Evolutionary conservation across 2,888 invertebrate species (phyloP).

Genomic region (Trilocha varians): DNA sequence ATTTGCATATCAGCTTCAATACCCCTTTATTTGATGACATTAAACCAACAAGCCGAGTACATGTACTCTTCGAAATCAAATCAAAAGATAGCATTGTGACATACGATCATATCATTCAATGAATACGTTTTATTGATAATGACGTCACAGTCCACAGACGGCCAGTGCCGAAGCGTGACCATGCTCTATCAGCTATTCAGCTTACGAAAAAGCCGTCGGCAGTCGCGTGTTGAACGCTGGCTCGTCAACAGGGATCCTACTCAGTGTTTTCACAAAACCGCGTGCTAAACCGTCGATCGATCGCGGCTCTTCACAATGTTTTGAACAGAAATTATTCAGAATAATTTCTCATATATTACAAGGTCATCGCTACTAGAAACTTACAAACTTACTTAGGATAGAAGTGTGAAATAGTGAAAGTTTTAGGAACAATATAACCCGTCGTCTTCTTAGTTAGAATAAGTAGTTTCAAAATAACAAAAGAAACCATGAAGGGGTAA

Average conservation of each 20-base stretch:
- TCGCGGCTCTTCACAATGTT: slow-evolving; percentile 41
- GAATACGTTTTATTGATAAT: slow-evolving; percentile 25
- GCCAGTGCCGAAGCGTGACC: slow-evolving; percentile 5
- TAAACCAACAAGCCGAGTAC: too few species aligned
- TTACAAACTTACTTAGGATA: slow-evolving; percentile 1
- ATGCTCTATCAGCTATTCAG: slow-evolving; percentile 7
- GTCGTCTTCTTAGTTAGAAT: neutral
- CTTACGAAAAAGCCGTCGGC: slow-evolving; percentile 7
- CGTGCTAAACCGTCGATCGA: slow-evolving; percentile 31
- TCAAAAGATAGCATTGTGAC: slow-evolving; percentile 7
- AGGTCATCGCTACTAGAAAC: slow-evolving; percentile 20
- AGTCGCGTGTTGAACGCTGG: neutral
- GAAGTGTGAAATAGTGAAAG: slow-evolving; percentile 5
- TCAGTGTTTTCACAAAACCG: slow-evolving; percentile 17
- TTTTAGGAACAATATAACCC: neutral
- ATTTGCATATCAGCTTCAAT: too few species aligned
- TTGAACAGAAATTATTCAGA: slow-evolving; percentile 33
- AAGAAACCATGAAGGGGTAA: neutral
- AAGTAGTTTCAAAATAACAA: neutral
- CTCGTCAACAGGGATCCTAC: neutral
- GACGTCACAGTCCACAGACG: slow-evolving; percentile 21
- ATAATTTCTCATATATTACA: too few species aligned
- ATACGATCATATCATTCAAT: slow-evolving; percentile 15
- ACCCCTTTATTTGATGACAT: too few species aligned
- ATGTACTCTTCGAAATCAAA: too few species aligned